Evolutionary conservation across 2,113 vertebrate species (phyloP).

Genomic region (Lepisosteus osseus): DNA sequence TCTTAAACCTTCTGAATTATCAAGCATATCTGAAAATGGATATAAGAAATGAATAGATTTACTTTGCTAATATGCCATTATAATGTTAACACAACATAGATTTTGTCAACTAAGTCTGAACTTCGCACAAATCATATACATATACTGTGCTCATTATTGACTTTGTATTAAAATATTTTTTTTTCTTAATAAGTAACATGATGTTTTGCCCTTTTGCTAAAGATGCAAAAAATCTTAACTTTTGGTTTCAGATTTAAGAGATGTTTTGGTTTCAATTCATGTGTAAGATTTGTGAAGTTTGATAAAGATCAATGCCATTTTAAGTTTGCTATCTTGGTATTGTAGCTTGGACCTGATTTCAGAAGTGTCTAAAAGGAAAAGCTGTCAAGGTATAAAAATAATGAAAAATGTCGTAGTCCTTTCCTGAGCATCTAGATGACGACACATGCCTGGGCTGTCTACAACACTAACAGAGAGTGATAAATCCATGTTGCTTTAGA

Average conservation of each 20-base stretch:
- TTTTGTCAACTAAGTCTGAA: no score
- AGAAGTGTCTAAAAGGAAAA: background rate
- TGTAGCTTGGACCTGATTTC: background rate
- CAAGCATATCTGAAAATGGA: no score
- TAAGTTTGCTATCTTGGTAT: background rate
- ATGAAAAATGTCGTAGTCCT: background rate
- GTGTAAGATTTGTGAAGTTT: background rate
- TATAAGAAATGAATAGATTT: no score
- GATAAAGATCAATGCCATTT: background rate
- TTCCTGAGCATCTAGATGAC: background rate
- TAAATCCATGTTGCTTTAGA: background rate
- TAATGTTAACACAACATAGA: no score
- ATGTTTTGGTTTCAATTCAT: background rate
- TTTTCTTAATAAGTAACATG: no score
- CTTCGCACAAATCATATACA: no score
- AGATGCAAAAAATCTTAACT: no score
- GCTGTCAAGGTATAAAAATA: background rate
- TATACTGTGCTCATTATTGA: no score
- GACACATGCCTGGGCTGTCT: background rate
- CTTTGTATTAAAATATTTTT: no score
- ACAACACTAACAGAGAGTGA: background rate
- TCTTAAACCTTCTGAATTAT: no score
- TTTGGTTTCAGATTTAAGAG: background rate
- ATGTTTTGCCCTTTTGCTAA: no score
- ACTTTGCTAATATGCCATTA: no score